Percentiles rank a stretch among this genome's conserved stretches.
These are phyloP conservation scores for Microcebus griseorufus DNA, from an alignment of 2,113 vertebrate species.

Conservation along the genomic window DNA sequence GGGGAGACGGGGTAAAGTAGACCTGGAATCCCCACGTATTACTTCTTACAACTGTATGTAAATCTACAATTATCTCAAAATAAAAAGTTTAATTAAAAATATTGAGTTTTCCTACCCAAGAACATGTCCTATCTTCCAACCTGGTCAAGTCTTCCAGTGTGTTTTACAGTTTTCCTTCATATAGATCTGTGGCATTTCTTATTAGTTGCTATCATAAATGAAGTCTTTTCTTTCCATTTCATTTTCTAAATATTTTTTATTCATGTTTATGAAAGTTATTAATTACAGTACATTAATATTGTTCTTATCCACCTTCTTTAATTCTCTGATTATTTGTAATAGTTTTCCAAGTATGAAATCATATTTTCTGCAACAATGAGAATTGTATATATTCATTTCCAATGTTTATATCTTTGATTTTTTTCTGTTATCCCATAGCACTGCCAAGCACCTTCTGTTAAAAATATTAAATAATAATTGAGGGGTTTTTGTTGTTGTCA, in stretches of 20 bases:
- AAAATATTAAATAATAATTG: background rate
- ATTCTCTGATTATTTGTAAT: constrained; percentile 38
- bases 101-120: background rate
- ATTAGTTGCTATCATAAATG: background rate
- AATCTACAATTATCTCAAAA: background rate
- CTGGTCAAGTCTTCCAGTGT: background rate
- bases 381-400: background rate
- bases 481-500: background rate
- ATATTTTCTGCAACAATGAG: background rate
- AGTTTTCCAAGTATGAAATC: background rate
- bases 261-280: constrained; percentile 25
- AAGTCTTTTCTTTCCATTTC: background rate
- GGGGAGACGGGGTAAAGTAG: background rate
- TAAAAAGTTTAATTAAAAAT: background rate
- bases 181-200: background rate
- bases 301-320: background rate
- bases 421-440: background rate
- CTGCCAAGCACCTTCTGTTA: background rate
- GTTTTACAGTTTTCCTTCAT: background rate
- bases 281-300: constrained; percentile 12
- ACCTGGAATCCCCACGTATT: background rate
- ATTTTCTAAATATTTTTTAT: background rate
- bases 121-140: background rate
- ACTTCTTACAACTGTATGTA: background rate
- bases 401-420: background rate